Evolutionary conservation across 2,888 invertebrate species (phyloP), one percentile per base, ranked within the genome.

Genomic region (Hemaris fuciformis): DNA sequence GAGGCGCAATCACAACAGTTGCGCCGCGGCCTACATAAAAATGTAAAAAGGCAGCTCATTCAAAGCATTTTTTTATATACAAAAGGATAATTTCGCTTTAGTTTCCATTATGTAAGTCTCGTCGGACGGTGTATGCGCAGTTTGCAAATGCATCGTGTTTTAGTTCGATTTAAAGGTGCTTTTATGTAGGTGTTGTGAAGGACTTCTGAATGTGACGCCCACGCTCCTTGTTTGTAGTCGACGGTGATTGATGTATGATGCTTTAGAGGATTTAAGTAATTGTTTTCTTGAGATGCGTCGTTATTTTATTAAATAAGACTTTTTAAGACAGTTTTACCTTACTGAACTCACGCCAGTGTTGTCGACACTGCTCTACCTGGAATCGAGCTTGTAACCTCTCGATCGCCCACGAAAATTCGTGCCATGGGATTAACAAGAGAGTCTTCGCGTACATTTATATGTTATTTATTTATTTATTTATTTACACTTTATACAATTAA

Each of bases 1-100:
- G 69, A 73, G 69, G 71, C 75, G 75, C 73, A 75, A 75, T 73
- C 68, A 69, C 66, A 69, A 63, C 66, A 56, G 72, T 74, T 73
- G 72, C 66, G 75, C 71, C 62, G 71, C 61, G 71, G 73, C 62
- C 74, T 68, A 79, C 75, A 74, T 75, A 76, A 83, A 38, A 75
- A 78, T 71, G n/a, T n/a, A 75, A 83, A 81, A 79, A 64, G 74
- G 69, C 74, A 69, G 75, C 70, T 71, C 75, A 76, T 80, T 80
- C 79, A 83, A 80, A 84, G 82, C 81, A 80, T 78, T 81, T 83
- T 84, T 77, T 53, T 75, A 79, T 79, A 38, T 70, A 87, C 85
- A 86, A 87, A 87, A 85, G 87, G 80, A 83, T 84, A 84, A 85
- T 85, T 84, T 74, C 69, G 74, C 79, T 79, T 75, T 82, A 83